Conservation (phyloP, 2,113 vertebrate species). For the Pterocles burchelli region DNA sequence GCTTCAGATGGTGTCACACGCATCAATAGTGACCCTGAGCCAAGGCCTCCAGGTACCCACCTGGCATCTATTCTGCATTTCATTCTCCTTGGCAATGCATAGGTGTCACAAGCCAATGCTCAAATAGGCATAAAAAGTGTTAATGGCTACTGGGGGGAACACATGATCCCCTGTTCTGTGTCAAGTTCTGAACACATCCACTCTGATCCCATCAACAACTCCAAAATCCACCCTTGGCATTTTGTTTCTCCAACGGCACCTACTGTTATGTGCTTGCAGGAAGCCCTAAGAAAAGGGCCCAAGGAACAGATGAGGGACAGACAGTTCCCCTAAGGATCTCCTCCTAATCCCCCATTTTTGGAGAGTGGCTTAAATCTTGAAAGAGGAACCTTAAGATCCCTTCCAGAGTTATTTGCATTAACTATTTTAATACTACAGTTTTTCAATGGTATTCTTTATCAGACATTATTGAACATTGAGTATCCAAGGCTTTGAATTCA, state of each 20-base stretch:
- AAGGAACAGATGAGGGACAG: neutral
- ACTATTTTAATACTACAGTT: neutral
- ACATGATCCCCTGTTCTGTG: rapidly evolving
- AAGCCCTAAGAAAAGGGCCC: neutral
- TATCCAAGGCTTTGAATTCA: neutral
- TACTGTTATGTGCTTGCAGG: neutral
- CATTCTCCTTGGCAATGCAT: neutral
- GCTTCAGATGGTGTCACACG: neutral
- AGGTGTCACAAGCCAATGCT: neutral
- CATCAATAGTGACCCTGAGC: neutral
- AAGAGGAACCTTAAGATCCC: neutral
- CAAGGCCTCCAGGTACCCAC: neutral
- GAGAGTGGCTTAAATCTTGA: neutral
- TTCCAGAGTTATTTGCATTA: neutral
- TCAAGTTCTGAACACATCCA: neutral
- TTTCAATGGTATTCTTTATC: neutral
- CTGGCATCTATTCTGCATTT: neutral
- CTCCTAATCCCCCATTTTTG: neutral
- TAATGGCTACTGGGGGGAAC: neutral
- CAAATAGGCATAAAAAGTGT: neutral
- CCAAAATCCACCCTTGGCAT: neutral
- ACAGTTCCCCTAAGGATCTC: neutral
- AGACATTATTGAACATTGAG: neutral
- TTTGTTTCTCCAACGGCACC: neutral
- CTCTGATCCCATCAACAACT: neutral